Evolutionary conservation across 2,888 invertebrate species (phyloP), one percentile per base, ranked within the genome.

Genomic region (Morinoia aosen): DNA sequence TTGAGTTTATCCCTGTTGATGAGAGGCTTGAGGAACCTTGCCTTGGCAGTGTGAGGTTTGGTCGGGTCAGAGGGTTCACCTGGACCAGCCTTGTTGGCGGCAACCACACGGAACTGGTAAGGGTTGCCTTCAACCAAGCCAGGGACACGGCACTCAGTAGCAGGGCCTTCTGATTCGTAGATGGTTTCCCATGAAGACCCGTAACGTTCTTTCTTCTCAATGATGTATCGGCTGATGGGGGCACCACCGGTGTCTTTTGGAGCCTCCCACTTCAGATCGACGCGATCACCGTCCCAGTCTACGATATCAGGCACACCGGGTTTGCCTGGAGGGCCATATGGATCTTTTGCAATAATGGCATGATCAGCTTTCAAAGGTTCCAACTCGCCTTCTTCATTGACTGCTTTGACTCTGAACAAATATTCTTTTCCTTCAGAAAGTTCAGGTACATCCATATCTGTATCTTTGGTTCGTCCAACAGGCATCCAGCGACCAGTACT

Each of bases 371-470:
- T 98, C 96, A 99, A 97, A 14, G 99, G 99, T 97, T 99, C 99
- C 0, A 99, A 99, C 97, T 99, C 99, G 48, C 99, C 99, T 97
- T 99, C 99, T 56, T 98, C 98, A 97, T 99, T 99, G 76, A 99
- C 98, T 39, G 99, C 99, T 97, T 99, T 99, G 0, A 99, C 99
- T 96, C 99, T 98, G 98, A 99, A 99, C 97, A 99, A 98, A 97
- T 99, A 99, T 97, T 99, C 99, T 97, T 99, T 99, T 97, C 99
- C 99, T 97, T 99, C 99, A 97, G 99, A 99, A 56, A 99, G 98
- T 0, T 99, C 99, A 0, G 98, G 97, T 56, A 97, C 97, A 95
- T 97, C 97, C 96, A 97, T 97, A 64, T 97, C 97, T 39, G 97
- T 98, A 48, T 97, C 97, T 95, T 97, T 97, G 0, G 98, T 98